These are phyloP conservation scores for Matsumurasca onukii DNA, from an alignment of 1,140 invertebrate genomes.

Conservation along the genomic window DNA sequence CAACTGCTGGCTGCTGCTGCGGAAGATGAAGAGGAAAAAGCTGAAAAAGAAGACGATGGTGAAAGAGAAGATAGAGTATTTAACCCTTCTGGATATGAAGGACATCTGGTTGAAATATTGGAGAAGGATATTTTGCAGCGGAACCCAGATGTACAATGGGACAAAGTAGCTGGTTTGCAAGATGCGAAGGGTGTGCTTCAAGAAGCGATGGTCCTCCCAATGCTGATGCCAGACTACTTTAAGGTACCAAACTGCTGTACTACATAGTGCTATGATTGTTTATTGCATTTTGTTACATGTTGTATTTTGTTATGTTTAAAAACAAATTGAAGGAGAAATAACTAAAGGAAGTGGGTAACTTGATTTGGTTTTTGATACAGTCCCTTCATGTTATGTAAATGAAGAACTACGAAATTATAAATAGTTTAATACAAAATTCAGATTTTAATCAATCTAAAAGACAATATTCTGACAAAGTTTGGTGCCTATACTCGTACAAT, in stretches of 20 bases:
- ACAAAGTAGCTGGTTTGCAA: constrained; percentile 64
- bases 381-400: too few species aligned
- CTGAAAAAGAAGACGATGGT: constrained; percentile 21
- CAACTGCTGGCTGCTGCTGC: constrained; percentile 32
- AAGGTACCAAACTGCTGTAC: constrained; percentile 49
- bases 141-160: constrained; percentile 59
- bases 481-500: too few species aligned
- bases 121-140: constrained; percentile 65
- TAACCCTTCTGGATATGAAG: constrained; percentile 71
- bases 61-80: constrained; percentile 55
- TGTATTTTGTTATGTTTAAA: too few species aligned
- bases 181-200: constrained; percentile 66
- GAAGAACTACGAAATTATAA: too few species aligned
- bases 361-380: too few species aligned
- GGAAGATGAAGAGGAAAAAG: constrained; percentile 28
- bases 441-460: too few species aligned
- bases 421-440: too few species aligned
- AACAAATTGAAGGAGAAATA: too few species aligned
- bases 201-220: constrained; percentile 70
- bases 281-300: not conserved
- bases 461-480: too few species aligned
- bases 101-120: constrained; percentile 74
- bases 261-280: not conserved
- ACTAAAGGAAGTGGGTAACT: too few species aligned
- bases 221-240: constrained; percentile 70